Conservation (phyloP, 2,113 vertebrate genomes). For the Cyprinodon brontotheroides region DNA sequence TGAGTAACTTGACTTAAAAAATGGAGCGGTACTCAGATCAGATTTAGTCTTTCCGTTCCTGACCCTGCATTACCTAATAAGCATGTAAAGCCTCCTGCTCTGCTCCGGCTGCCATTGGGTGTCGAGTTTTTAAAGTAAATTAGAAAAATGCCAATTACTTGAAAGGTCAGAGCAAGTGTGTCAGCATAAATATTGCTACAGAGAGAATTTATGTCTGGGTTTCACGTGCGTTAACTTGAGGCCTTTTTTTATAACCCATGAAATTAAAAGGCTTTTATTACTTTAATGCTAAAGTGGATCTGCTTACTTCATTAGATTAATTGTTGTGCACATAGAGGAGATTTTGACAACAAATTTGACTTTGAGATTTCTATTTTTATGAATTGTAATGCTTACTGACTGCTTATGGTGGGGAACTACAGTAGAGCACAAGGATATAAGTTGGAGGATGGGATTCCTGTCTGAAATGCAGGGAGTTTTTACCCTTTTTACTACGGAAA, state of each 20-base stretch:
- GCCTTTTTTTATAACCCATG: constrained; percentile 12
- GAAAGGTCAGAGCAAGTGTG: constrained; percentile 48
- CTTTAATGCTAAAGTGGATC: constrained; percentile 4
- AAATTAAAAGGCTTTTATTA: constrained; percentile 30
- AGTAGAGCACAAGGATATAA: constrained; percentile 36
- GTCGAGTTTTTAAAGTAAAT: background rate
- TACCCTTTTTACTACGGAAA: background rate
- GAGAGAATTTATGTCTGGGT: constrained; percentile 5
- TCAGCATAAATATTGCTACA: constrained; percentile 46
- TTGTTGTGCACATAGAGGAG: background rate
- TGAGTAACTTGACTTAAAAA: background rate
- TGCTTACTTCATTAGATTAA: background rate
- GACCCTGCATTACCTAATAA: background rate
- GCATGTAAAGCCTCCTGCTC: background rate
- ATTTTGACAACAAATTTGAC: too few species aligned
- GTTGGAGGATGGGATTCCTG: constrained; percentile 45
- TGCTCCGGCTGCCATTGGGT: background rate
- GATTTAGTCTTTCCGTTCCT: background rate
- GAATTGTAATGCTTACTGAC: constrained; percentile 33
- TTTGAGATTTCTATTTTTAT: background rate
- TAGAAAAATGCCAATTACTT: constrained; percentile 34
- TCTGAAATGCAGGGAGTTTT: constrained; percentile 29
- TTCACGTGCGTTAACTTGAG: constrained; percentile 10
- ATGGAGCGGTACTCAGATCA: background rate
- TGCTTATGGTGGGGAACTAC: constrained; percentile 39